Percentiles rank a stretch among this genome's conserved stretches.
Evolutionary conservation across 2,888 invertebrate species (phyloP).

Genomic region (Cremastobaeus sp.): DNA sequence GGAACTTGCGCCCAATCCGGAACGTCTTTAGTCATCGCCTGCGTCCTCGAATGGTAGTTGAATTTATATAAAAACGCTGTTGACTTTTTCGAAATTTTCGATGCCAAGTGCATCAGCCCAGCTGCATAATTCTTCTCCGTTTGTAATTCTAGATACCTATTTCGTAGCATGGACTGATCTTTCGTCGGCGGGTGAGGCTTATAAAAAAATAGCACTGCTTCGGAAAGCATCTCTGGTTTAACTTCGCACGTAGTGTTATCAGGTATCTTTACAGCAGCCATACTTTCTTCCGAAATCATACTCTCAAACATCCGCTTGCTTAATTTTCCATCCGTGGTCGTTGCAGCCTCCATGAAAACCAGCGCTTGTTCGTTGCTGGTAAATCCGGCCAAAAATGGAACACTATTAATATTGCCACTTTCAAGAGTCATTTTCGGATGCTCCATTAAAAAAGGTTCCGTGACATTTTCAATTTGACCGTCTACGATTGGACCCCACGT

Average conservation of each 20-base stretch:
- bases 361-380: constrained; percentile 90
- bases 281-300: constrained; percentile 81
- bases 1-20: constrained; percentile 90
- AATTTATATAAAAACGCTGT: constrained; percentile 86
- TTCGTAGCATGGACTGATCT: constrained; percentile 82
- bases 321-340: constrained; percentile 82
- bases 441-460: constrained; percentile 83
- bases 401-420: constrained; percentile 82
- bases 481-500: constrained; percentile 91
- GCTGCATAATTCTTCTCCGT: constrained; percentile 88
- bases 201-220: constrained; percentile 88
- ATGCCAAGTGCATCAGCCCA: constrained; percentile 85
- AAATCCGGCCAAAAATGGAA: constrained; percentile 87
- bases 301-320: constrained; percentile 82
- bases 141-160: constrained; percentile 84
- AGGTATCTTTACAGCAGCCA: constrained; percentile 62
- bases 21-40: constrained; percentile 82
- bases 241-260: constrained; percentile 76
- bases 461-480: constrained; percentile 83
- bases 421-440: constrained; percentile 83
- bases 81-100: constrained; percentile 81
- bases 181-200: constrained; percentile 83
- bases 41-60: constrained; percentile 84
- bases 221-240: constrained; percentile 78
- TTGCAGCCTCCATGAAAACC: constrained; percentile 79